Conservation (phyloP, 2,888 invertebrate genomes). For the Craniophora ligustri region DNA sequence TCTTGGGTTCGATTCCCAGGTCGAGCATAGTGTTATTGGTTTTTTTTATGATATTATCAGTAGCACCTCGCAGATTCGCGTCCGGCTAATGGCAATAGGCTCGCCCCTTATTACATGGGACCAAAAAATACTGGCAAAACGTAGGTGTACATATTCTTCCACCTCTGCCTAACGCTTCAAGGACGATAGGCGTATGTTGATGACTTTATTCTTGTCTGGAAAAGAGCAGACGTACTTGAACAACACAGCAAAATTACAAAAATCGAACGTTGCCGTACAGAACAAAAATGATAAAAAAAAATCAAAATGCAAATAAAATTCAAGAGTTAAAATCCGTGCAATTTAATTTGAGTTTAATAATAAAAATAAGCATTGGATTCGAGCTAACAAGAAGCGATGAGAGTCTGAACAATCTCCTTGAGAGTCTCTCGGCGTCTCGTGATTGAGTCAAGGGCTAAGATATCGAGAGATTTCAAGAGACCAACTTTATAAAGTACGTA, state of each 20-base stretch:
- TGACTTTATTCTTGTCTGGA: too few species aligned
- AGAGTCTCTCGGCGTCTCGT: conserved; percentile 49
- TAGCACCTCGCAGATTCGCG: too few species aligned
- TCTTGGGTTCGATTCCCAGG: too few species aligned
- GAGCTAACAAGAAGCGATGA: conserved; percentile 61
- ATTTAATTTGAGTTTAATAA: conserved; percentile 53
- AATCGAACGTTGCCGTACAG: neutral
- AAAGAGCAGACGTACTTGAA: too few species aligned
- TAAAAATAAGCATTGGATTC: conserved; percentile 60
- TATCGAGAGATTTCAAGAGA: conserved; percentile 57
- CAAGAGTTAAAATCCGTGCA: conserved; percentile 46
- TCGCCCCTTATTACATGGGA: too few species aligned
- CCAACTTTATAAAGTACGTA: conserved; percentile 31
- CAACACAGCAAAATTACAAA: neutral
- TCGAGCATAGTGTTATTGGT: too few species aligned
- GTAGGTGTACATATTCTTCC: too few species aligned
- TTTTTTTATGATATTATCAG: too few species aligned
- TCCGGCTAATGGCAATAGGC: too few species aligned
- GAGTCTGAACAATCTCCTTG: conserved; percentile 60
- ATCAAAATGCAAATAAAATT: conserved; percentile 2
- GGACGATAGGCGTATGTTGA: too few species aligned
- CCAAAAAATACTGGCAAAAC: too few species aligned
- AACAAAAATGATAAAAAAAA: conserved; percentile 1
- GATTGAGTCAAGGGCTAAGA: conserved; percentile 60
- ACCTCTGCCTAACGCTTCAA: too few species aligned